A percentile compares a stretch with the other conserved stretches of the same genome.
Evolutionary conservation across 2,113 vertebrate species (phyloP).

Genomic region (Myotis yumanensis): DNA sequence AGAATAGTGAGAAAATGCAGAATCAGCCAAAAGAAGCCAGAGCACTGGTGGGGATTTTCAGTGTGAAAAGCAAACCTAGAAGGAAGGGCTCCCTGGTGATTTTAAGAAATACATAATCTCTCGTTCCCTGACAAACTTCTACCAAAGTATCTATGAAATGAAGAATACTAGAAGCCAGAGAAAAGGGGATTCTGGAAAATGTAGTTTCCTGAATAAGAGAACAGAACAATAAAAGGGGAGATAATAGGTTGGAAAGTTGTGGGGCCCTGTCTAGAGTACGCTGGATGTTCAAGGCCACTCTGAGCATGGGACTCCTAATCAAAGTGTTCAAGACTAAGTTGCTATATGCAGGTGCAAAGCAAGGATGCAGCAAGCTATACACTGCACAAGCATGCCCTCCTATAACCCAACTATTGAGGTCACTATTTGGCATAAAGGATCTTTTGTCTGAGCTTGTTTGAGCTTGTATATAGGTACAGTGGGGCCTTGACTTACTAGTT

Average conservation of each 20-base stretch:
- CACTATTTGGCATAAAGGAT: too few relatives aligned
- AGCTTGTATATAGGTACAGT: too few relatives aligned
- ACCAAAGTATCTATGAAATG: neutral
- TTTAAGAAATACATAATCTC: neutral
- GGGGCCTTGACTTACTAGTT: too few relatives aligned
- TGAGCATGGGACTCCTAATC: too few relatives aligned
- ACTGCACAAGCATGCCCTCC: too few relatives aligned
- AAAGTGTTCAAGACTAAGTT: too few relatives aligned
- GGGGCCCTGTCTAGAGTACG: too few relatives aligned
- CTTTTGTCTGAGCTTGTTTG: too few relatives aligned
- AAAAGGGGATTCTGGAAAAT: neutral
- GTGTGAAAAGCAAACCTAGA: neutral
- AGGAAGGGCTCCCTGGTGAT: neutral
- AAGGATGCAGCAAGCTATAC: too few relatives aligned
- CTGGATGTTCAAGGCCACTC: too few relatives aligned
- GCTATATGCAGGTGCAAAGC: too few relatives aligned
- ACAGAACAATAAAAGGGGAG: neutral
- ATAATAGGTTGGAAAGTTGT: neutral
- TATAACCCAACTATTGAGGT: too few relatives aligned
- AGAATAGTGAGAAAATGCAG: neutral
- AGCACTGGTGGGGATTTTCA: accelerated
- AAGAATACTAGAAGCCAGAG: neutral
- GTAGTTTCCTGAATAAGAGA: neutral
- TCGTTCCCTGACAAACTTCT: neutral
- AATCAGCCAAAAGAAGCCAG: neutral